Base-by-base conservation (phyloP, 2,797 vertebrate genomes). In the Spinus olivaceus region DNA sequence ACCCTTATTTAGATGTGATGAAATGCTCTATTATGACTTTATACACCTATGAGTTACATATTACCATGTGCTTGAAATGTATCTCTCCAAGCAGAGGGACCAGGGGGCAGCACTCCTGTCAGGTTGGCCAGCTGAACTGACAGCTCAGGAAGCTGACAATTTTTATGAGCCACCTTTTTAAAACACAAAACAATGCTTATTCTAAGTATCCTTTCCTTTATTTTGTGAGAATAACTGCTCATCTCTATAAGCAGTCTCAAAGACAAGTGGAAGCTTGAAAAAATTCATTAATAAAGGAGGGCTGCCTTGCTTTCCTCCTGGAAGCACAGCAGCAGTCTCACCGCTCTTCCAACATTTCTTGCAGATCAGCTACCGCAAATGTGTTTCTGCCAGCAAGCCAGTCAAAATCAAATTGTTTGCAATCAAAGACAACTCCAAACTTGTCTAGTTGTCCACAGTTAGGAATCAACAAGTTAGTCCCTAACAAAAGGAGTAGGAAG, bases 1-100 rank as follows among this genome's bases (percentile, higher is more conserved):
- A 93, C 85, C 88, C 97, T 97, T 97, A 98, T 97, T 98, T 97
- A 97, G 97, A 98, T 63, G 95, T 96, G 97, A 90, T 97, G 96
- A 97, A 98, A 97, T 97, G 97, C 97, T 98, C 97, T 96, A 97
- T 92, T 70, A 91, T 71, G 83, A 89, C 39, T 94, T 86, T 93
- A 91, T 33, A 80, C 33, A 92, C 73, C 71, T 92, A 79, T 84
- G 67, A 93, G 66, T 91, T 84, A 91, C 90, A n/a, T 33, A 79
- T 51, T 93, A 84, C 59, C 28, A 24, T 67, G 64, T 23, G 92
- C 72, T 60, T 96, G 87, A 86, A 95, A 91, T 90, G 39, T 72
- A 83, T 87, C 92, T 84, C 88, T 79, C 54, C 39, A 92, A 96
- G 86, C 63, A 90, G 53, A 96, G 94, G 95, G 94, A 96, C 67